Evolutionary conservation across 2,888 invertebrate species (phyloP).

Genomic region (Netelia virgata): DNA sequence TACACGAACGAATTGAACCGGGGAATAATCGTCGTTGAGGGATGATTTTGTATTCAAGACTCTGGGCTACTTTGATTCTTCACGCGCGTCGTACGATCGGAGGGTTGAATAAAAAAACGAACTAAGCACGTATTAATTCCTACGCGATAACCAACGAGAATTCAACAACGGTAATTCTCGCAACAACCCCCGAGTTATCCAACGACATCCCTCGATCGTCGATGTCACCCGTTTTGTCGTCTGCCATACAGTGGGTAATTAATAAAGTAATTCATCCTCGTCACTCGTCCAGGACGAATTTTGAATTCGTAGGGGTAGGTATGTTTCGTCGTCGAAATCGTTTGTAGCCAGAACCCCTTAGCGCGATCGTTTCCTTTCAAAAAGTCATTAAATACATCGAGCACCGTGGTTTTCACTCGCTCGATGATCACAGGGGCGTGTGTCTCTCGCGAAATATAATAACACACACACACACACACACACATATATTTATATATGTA

Average conservation of each 20-base stretch:
- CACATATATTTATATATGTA: no score
- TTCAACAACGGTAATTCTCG: not conserved
- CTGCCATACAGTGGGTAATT: slow-evolving; percentile 48
- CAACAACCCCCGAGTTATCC: not conserved
- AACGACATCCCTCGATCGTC: not conserved
- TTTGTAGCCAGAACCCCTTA: slow-evolving; percentile 17
- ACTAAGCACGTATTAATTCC: slow-evolving; percentile 45
- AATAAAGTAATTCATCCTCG: slow-evolving; percentile 64
- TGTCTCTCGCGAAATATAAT: slow-evolving; percentile 76
- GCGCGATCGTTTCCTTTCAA: slow-evolving; percentile 77
- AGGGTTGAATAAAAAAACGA: not conserved
- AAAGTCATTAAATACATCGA: slow-evolving; percentile 82
- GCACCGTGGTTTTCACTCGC: slow-evolving; percentile 63
- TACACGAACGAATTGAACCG: slow-evolving; percentile 1
- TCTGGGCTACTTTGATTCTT: slow-evolving; percentile 7
- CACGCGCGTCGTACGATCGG: not conserved
- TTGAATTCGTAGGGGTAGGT: slow-evolving; percentile 32
- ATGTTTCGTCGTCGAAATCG: slow-evolving; percentile 20
- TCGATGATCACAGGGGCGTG: slow-evolving; percentile 81
- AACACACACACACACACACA: no score
- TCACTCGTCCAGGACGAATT: slow-evolving; percentile 61
- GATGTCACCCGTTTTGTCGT: slow-evolving; percentile 25
- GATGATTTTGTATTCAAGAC: not conserved
- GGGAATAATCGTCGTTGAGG: not conserved
- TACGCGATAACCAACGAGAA: slow-evolving; percentile 39